Percentiles rank a stretch among this genome's conserved stretches.
phyloP scores from a whole-genome alignment of 2,113 vertebrate species.

The Corythornis cristatus region DNA sequence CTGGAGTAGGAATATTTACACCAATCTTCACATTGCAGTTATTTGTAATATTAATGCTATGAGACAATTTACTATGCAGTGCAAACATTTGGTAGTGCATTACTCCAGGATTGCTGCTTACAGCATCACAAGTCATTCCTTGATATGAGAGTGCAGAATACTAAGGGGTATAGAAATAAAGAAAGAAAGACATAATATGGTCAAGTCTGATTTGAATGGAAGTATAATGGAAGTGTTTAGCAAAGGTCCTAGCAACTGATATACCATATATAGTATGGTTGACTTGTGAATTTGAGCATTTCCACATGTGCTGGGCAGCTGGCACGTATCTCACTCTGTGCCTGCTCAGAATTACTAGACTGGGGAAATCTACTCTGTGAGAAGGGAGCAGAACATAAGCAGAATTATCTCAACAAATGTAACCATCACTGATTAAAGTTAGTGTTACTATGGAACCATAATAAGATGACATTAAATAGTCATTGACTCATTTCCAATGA shows the following conservation, averaged over 20 bases:
- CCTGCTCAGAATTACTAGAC: constrained; percentile 12
- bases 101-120: background rate
- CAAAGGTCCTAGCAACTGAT: constrained; percentile 37
- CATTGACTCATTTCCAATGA: constrained; percentile 55
- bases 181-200: background rate
- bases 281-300: constrained; percentile 45
- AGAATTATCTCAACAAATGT: constrained; percentile 36
- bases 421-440: constrained; percentile 37
- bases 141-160: background rate
- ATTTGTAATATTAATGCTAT: background rate
- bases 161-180: background rate
- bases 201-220: constrained; percentile 34
- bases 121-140: background rate
- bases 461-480: constrained; percentile 47
- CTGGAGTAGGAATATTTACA: background rate
- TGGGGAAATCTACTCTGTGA: background rate
- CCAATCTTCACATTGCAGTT: background rate
- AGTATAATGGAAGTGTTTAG: constrained; percentile 32
- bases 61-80: background rate
- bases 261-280: background rate
- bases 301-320: constrained; percentile 47
- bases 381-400: background rate
- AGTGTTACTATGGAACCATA: background rate
- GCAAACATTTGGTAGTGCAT: background rate
- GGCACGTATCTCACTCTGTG: background rate